Percentiles rank a stretch among this genome's conserved stretches.
phyloP scores from a whole-genome alignment of 2,797 vertebrate genomes.

The Helostoma temminkii region DNA sequence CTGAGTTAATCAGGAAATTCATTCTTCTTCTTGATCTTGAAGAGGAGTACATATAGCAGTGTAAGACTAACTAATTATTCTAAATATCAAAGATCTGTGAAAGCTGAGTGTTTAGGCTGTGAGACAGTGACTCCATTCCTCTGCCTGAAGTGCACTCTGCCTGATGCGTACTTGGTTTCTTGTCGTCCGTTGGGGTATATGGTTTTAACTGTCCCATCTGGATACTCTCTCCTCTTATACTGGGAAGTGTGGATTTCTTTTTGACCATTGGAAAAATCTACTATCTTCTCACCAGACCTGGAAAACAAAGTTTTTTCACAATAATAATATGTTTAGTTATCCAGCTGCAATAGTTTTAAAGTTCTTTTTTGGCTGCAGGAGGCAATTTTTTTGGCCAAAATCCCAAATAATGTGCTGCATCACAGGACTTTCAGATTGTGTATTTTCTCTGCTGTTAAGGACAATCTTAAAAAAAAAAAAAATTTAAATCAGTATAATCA shows the following conservation, averaged over 20 bases:
- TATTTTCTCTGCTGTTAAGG: too few relatives aligned
- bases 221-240: slow-evolving; percentile 82
- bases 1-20: background rate
- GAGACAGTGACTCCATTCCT: slow-evolving; percentile 27
- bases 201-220: slow-evolving; percentile 81
- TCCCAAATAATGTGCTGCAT: too few relatives aligned
- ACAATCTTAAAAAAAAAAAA: too few relatives aligned
- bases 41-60: too few relatives aligned
- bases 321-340: too few relatives aligned
- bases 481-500: too few relatives aligned
- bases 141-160: slow-evolving; percentile 70
- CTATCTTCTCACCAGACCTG: slow-evolving; percentile 82
- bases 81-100: too few relatives aligned
- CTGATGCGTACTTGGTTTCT: slow-evolving; percentile 76
- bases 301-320: background rate
- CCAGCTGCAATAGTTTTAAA: too few relatives aligned
- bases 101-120: background rate
- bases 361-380: too few relatives aligned
- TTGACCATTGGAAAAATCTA: slow-evolving; percentile 81
- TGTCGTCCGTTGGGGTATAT: slow-evolving; percentile 73
- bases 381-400: too few relatives aligned
- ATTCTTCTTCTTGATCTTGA: too few relatives aligned
- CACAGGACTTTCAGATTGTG: too few relatives aligned
- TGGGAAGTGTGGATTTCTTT: slow-evolving; percentile 79
- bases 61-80: background rate